Base-by-base conservation (phyloP, 2,113 vertebrate species). In the Crotophaga sulcirostris region DNA sequence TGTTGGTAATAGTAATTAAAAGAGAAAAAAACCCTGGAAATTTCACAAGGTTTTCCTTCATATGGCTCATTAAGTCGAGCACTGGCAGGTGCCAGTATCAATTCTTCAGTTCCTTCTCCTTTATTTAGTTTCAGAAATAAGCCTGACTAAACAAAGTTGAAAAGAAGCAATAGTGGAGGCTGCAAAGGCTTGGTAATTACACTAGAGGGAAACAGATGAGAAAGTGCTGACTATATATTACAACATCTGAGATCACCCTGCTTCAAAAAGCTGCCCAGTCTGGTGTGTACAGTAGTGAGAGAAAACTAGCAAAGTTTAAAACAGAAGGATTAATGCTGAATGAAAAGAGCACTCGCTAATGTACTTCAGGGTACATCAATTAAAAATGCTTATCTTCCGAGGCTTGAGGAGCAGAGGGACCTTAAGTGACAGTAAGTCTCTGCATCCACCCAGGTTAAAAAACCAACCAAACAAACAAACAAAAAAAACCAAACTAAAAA, bases 361-460 rank as follows among this genome's bases (percentile, higher is more conserved):
- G 67, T 68, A 79, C 69, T 72, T 76, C 45, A 28, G 36, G 2
- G 2, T 14, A 20, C 34, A 34, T 73, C 79, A 89, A 77, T 75
- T 82, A 86, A 80, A 93, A 92, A 21, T 5, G 17, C 21, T 66
- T 17, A 17, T 84, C 69, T 90, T 45, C 68, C 13, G 47, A 77
- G 80, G 38, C 17, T 54, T 62, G 55, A 0, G 3, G 28, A 92
- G 60, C 28, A 92, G 42, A 66, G 44, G 54, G 72, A 76, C 82
- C 33, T 79, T 59, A 54, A 67, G 33, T 29, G 96, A 97, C 94
- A 97, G 97, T 97, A 96, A 96, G 94, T 93, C 87, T 64, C 93
- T 92, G 17, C 80, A 79, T 49, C 68, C 63, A 93, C 90, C 94
- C 64, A 97, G 91, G 95, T 54, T 54, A 40, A 68, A 33, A 51